phyloP scores from a whole-genome alignment of 2,888 invertebrate genomes.

The Criorhina ranunculi region DNA sequence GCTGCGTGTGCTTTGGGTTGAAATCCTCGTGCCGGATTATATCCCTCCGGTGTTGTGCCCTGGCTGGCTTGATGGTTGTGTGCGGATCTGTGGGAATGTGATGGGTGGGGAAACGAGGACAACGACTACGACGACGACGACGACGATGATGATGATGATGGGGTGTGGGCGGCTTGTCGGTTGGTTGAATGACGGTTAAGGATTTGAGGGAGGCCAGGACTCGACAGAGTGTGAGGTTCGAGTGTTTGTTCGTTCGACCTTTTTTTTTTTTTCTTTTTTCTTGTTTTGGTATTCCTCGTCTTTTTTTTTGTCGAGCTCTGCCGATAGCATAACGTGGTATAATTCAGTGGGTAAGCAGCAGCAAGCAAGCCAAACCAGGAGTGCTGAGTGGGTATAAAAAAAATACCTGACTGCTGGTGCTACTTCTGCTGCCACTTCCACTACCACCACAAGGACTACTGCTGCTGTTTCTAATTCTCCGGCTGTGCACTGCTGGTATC shows the following conservation, averaged over 20 bases:
- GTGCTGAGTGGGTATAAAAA: constrained; percentile 74
- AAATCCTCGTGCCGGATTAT: constrained; percentile 79
- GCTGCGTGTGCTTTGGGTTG: constrained; percentile 75
- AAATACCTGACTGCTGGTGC: constrained; percentile 75
- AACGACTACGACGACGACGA: constrained; percentile 60
- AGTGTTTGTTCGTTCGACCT: constrained; percentile 76
- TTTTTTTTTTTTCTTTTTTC: constrained; percentile 46
- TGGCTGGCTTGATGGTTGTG: constrained; percentile 64
- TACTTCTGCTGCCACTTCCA: constrained; percentile 69
- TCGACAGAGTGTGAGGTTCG: constrained; percentile 68
- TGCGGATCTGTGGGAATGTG: constrained; percentile 71
- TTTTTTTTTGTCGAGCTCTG: constrained; percentile 67
- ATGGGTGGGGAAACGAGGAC: constrained; percentile 76
- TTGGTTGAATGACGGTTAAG: constrained; percentile 79
- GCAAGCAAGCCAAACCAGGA: constrained; percentile 74
- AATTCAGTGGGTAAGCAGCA: constrained; percentile 77
- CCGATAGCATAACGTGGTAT: constrained; percentile 77
- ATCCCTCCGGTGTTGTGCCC: constrained; percentile 74
- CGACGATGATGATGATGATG: constrained; percentile 75
- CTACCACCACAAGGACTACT: constrained; percentile 66
- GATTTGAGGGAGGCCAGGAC: constrained; percentile 68
- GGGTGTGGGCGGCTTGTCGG: constrained; percentile 82
- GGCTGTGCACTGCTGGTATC: constrained; percentile 67
- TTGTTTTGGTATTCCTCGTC: constrained; percentile 69
- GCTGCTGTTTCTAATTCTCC: constrained; percentile 66